Percentiles rank a stretch among this genome's conserved stretches.
Conservation (phyloP, 2,797 vertebrate species). For the Atherinosoma microstoma region DNA sequence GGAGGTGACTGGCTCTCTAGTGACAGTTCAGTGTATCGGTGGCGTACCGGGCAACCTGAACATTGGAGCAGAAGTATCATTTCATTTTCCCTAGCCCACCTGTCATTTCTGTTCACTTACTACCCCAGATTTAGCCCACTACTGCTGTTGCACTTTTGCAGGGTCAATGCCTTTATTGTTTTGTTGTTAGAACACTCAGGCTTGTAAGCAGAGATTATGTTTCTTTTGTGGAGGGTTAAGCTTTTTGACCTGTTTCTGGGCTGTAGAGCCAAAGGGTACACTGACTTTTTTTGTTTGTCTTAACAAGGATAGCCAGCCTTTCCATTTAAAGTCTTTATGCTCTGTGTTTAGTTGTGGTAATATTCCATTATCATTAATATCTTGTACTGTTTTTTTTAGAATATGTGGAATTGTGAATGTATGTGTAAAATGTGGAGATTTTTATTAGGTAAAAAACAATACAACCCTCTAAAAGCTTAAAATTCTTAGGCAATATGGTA, state of each 20-base stretch:
- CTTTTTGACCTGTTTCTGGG: background rate
- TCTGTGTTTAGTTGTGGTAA: background rate
- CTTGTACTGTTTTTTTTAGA: slow-evolving; percentile 1
- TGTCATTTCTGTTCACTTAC: slow-evolving; percentile 48
- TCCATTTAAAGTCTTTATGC: background rate
- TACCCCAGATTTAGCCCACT: background rate
- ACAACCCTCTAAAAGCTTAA: slow-evolving; percentile 40
- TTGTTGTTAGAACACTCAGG: background rate
- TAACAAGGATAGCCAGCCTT: background rate
- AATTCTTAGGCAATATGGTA: slow-evolving; percentile 64
- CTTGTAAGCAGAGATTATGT: slow-evolving; percentile 7
- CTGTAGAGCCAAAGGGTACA: background rate
- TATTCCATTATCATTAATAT: background rate
- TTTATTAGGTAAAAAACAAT: slow-evolving; percentile 52
- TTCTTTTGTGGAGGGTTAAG: slow-evolving; percentile 1
- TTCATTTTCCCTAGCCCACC: slow-evolving; percentile 42
- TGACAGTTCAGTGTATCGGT: slow-evolving; percentile 49
- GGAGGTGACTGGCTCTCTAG: slow-evolving; percentile 39
- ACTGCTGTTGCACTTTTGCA: slow-evolving; percentile 18
- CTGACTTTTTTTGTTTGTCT: background rate
- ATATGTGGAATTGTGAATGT: slow-evolving; percentile 12
- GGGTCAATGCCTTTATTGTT: slow-evolving; percentile 17
- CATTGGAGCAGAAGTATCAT: slow-evolving; percentile 31
- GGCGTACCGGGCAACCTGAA: slow-evolving; percentile 27
- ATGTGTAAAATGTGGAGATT: slow-evolving; percentile 27